phyloP scores from a whole-genome alignment of 64 coral and sea anemone species.

The Stichodactyla helianthus region DNA sequence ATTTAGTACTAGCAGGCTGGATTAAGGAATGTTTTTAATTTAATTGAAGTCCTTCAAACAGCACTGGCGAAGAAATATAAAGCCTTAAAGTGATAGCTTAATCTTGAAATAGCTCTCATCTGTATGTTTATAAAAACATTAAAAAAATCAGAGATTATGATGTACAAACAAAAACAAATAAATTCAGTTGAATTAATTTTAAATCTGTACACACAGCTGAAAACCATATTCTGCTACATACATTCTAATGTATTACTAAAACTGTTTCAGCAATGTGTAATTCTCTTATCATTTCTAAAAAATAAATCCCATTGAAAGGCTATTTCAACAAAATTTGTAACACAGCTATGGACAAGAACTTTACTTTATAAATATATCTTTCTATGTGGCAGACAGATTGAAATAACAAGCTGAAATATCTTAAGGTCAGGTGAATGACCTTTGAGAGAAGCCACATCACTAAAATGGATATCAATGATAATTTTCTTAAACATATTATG shows the following conservation, averaged over 20 bases:
- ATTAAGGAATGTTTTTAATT: background rate
- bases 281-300: background rate
- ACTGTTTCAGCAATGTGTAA: background rate
- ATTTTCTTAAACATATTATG: background rate
- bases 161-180: background rate
- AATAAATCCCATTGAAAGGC: background rate
- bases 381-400: conserved; percentile 4
- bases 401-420: conserved; percentile 7
- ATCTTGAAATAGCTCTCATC: background rate
- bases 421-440: conserved; percentile 6
- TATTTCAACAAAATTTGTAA: background rate
- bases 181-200: background rate
- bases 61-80: no score
- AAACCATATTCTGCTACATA: background rate
- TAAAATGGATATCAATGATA: background rate
- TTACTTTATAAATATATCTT: background rate
- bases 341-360: background rate
- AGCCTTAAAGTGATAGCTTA: no score
- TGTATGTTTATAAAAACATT: background rate
- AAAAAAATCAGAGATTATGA: background rate
- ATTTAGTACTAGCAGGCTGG: background rate
- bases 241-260: background rate
- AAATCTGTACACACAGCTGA: background rate
- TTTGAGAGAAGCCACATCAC: background rate
- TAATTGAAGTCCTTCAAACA: background rate